These are phyloP conservation scores for Tarsius wallacei DNA, from an alignment of 2,797 vertebrate genomes.

Conservation along the genomic window DNA sequence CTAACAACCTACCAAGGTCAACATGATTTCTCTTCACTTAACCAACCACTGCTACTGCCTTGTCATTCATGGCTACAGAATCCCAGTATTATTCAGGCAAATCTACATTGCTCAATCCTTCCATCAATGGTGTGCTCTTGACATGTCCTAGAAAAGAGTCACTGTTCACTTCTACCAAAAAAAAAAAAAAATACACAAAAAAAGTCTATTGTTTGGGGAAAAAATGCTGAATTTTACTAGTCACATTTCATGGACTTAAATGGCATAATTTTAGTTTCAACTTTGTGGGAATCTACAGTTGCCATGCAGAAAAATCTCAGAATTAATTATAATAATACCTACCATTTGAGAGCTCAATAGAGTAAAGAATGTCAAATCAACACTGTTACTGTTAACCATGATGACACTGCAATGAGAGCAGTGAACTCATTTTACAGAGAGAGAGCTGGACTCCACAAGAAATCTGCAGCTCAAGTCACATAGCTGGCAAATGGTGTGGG, in stretches of 20 bases:
- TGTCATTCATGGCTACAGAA: not conserved
- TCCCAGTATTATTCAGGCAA: not conserved
- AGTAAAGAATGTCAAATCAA: not conserved
- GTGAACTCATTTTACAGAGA: not conserved
- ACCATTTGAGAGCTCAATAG: not conserved
- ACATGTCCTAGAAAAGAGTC: not conserved
- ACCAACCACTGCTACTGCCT: not conserved
- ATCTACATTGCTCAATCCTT: not conserved
- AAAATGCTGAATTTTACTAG: not conserved
- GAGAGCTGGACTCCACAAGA: not conserved
- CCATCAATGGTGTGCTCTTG: not conserved
- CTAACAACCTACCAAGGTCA: not conserved
- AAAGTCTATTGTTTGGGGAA: not conserved
- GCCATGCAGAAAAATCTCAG: not conserved
- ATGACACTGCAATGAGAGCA: not conserved
- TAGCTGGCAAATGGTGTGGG: fast-evolving
- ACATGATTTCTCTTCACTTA: not conserved
- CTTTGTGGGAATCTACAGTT: not conserved
- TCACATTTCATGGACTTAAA: not conserved
- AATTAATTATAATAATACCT: not conserved
- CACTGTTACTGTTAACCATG: too few species aligned
- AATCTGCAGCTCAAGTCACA: not conserved
- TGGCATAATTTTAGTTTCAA: not conserved
- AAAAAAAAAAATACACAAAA: not conserved
- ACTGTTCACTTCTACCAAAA: not conserved